phyloP scores from a whole-genome alignment of 2,888 invertebrate species.

The Coronaproctus castanopsis region DNA sequence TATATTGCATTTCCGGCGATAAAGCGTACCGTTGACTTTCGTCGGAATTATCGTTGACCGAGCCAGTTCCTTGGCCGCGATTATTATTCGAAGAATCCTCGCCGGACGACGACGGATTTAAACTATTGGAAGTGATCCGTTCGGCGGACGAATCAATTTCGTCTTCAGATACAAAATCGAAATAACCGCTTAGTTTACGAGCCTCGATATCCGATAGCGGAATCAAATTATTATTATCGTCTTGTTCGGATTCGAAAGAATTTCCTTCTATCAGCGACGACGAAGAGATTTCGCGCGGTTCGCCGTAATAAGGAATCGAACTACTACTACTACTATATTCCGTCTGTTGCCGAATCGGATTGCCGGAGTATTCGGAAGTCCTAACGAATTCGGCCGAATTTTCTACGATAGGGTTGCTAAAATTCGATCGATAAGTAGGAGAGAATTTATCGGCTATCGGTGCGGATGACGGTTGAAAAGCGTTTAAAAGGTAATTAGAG shows the following conservation, averaged over 20 bases:
- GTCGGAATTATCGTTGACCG: no score
- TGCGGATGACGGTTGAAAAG: not conserved
- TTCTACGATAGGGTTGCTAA: not conserved
- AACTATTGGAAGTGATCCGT: not conserved
- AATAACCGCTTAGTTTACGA: slow-evolving; percentile 7
- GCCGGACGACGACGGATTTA: not conserved
- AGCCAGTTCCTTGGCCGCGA: no score
- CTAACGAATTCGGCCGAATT: not conserved
- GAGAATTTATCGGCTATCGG: not conserved
- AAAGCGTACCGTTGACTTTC: not conserved
- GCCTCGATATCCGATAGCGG: slow-evolving; percentile 4
- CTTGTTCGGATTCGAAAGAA: not conserved
- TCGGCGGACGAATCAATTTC: slow-evolving; percentile 2
- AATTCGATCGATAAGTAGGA: not conserved
- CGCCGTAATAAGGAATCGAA: no score
- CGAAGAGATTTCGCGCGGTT: no score
- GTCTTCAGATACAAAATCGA: slow-evolving; percentile 4
- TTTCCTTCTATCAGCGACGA: not conserved
- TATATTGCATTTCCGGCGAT: not conserved
- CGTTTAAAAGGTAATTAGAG: not conserved
- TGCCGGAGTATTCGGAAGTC: not conserved
- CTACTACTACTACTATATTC: no score
- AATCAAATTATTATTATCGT: slow-evolving; percentile 1
- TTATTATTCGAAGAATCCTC: not conserved
- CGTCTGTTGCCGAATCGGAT: no score